These are phyloP conservation scores for Chaetodon trifascialis DNA, from an alignment of 2,113 vertebrate genomes.

Conservation along the genomic window DNA sequence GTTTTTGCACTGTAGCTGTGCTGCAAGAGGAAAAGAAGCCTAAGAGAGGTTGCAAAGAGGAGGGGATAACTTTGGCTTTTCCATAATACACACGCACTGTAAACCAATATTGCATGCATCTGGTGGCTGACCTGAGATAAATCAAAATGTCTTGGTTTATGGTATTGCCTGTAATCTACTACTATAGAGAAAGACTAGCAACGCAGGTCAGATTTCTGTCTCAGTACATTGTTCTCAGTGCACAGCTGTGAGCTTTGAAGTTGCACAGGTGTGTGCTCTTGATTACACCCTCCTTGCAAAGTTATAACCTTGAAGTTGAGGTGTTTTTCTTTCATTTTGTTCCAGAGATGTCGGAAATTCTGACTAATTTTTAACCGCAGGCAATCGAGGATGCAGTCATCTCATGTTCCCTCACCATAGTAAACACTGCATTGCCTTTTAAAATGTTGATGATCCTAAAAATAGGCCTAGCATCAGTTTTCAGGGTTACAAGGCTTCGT, in stretches of 20 bases:
- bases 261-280: slow-evolving; percentile 39
- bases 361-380: background rate
- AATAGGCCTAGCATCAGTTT: background rate
- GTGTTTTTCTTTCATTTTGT: slow-evolving; percentile 13
- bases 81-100: background rate
- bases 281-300: background rate
- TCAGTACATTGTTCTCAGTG: slow-evolving; percentile 12
- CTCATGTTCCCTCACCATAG: background rate
- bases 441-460: background rate
- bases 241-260: slow-evolving; percentile 55
- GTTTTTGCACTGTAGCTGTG: background rate
- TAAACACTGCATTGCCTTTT: background rate
- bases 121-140: slow-evolving; percentile 24
- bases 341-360: slow-evolving; percentile 8
- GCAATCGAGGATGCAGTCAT: background rate
- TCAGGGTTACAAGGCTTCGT: background rate
- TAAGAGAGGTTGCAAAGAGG: background rate
- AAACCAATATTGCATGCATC: background rate
- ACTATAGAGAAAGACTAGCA: background rate
- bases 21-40: background rate
- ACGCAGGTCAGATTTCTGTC: slow-evolving; percentile 40
- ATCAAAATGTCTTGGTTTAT: slow-evolving; percentile 39
- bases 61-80: slow-evolving; percentile 2
- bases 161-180: background rate
- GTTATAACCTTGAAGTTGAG: slow-evolving; percentile 2